Conservation (phyloP, 2,113 vertebrate species). For the Podarcis raffonei region DNA sequence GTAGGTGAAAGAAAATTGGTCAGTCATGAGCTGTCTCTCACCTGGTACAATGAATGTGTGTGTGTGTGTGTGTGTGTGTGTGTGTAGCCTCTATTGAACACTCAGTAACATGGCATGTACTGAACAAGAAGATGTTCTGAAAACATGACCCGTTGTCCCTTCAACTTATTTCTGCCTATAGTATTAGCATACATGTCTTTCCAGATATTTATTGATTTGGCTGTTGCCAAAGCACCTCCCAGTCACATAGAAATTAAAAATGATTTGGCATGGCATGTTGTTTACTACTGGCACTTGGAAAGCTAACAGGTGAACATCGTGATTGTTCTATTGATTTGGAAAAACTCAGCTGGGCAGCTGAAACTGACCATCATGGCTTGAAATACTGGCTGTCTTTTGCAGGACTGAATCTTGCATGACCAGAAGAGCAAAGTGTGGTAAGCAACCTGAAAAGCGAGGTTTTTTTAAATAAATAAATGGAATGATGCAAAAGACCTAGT, state of each 20-base stretch:
- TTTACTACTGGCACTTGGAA: not conserved
- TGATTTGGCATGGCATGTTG: not conserved
- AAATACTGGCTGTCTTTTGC: not conserved
- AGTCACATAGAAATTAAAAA: constrained; percentile 5
- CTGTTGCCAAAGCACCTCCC: not conserved
- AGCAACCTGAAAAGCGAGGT: no score
- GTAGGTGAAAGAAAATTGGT: not conserved
- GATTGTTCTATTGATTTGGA: not conserved
- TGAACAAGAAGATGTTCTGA: not conserved
- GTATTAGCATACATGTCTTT: not conserved
- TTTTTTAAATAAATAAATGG: not conserved
- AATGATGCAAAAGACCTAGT: not conserved
- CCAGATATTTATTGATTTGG: not conserved
- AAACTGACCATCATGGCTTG: not conserved
- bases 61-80: not conserved
- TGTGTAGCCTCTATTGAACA: not conserved
- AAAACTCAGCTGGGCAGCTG: not conserved
- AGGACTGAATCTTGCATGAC: not conserved
- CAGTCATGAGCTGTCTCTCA: not conserved
- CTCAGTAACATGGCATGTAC: not conserved
- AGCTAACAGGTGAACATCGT: not conserved
- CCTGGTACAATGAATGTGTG: not conserved
- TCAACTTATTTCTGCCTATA: not conserved
- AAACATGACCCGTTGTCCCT: not conserved
- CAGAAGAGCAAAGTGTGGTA: not conserved